Conservation (phyloP, 2,888 invertebrate genomes). For the Willowsia nigromaculata region DNA sequence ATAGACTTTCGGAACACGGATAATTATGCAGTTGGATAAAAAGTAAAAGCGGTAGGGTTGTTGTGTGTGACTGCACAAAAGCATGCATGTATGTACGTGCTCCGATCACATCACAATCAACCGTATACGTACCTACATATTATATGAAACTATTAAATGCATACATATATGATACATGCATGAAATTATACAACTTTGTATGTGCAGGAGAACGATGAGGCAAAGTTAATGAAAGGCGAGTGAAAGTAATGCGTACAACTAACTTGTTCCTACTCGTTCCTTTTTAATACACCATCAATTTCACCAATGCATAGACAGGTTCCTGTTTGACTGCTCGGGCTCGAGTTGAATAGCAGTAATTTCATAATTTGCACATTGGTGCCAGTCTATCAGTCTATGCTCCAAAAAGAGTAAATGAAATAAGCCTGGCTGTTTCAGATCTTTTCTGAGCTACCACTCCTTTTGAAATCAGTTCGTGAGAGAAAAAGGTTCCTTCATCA, state of each 20-base stretch:
- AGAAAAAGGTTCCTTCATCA: neutral
- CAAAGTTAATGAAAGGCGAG: slow-evolving; percentile 15
- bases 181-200: neutral
- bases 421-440: neutral
- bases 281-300: slow-evolving; percentile 1
- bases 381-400: neutral
- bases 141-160: slow-evolving; percentile 14
- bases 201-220: neutral
- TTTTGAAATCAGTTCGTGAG: neutral
- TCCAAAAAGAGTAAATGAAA: slow-evolving; percentile 3
- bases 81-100: neutral
- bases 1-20: neutral
- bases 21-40: slow-evolving; percentile 15
- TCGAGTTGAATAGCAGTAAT: neutral
- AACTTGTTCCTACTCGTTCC: neutral
- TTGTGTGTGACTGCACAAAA: neutral
- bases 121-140: neutral
- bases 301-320: neutral
- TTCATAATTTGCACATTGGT: neutral
- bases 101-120: neutral
- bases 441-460: neutral
- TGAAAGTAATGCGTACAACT: neutral
- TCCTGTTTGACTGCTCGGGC: neutral
- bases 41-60: neutral
- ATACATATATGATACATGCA: no score